Conservation (phyloP, 2,113 vertebrate species). For the Pelecanoides urinatrix region DNA sequence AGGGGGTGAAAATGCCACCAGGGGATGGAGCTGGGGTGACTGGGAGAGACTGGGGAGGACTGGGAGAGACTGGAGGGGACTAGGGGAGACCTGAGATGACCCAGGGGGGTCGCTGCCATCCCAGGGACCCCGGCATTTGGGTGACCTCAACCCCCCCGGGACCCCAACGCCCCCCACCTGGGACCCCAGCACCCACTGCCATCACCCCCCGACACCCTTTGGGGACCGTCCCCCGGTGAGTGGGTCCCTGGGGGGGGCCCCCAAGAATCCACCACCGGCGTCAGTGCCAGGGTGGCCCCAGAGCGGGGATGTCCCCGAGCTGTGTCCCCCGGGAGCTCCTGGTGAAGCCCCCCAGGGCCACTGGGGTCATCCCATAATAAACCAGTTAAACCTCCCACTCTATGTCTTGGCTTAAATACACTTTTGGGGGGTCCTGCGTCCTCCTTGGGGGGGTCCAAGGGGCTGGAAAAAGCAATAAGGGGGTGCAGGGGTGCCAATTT, state of each 20-base stretch:
- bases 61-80: background rate
- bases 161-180: no score
- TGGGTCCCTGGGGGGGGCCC: background rate
- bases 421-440: background rate
- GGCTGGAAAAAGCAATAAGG: background rate
- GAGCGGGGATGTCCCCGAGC: background rate
- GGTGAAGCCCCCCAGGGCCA: background rate
- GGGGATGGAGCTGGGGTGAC: background rate
- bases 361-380: background rate
- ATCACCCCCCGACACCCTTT: background rate
- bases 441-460: no score
- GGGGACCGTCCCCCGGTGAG: background rate
- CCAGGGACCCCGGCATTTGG: background rate
- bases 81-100: no score
- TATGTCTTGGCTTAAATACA: fast-evolving
- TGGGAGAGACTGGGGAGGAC: background rate
- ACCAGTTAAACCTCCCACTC: background rate
- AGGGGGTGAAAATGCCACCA: background rate
- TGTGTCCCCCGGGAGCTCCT: no score
- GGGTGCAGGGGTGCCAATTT: background rate
- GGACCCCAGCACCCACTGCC: background rate
- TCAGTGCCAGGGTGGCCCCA: background rate
- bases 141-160: no score
- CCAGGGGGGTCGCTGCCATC: background rate
- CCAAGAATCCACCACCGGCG: no score